Evolutionary conservation across 2,797 vertebrate species (phyloP), one percentile per base, ranked within the genome.

Genomic region (Neostethus bicornis): DNA sequence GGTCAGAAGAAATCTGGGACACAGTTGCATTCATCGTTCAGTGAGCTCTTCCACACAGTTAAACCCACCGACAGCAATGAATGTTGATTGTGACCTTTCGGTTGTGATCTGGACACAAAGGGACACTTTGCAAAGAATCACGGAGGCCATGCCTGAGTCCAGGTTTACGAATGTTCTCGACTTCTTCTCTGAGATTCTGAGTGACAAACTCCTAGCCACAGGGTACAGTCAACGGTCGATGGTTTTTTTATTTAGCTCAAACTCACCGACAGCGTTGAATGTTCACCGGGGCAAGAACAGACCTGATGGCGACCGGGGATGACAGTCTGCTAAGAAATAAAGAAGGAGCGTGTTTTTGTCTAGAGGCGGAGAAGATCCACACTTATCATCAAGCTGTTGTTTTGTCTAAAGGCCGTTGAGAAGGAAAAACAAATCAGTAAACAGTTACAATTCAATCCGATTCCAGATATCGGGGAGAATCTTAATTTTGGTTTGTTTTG

Each of bases 31-130:
- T 98, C 96, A 98, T 98, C 93, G 96, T 96, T 95, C 97, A 96
- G 97, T 92, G 97, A 98, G 97, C 95, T 98, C 94, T 94, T 92
- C 93, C 89, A 92, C 90, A 96, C 85, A 93, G 92, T 92, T 93
- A 95, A 99, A 98, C 97, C 97, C 97, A 98, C 96, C 97, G 97
- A 98, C 97, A 98, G 96, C 97, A 98, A 98, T 99, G 96, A 99
- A 98, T 98, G 96, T 98, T 98, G 94, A 98, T 96, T 99, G 96
- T 98, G 96, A 96, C 96, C 96, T 97, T 90, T 97, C 89, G 96
- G 90, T 68, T 87, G 86, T 61, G 47, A 54, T 60, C 83, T 81
- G 53, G 48, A 81, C 54, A 76, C 39, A 57, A 48, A 26, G 10
- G 43, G 39, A 68, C n/a, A 13, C 14, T 0, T 11, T 26, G 13